A percentile compares a stretch with the other conserved stretches of the same genome.
Conservation (phyloP, 2,113 vertebrate species). For the Cisticola juncidis region DNA sequence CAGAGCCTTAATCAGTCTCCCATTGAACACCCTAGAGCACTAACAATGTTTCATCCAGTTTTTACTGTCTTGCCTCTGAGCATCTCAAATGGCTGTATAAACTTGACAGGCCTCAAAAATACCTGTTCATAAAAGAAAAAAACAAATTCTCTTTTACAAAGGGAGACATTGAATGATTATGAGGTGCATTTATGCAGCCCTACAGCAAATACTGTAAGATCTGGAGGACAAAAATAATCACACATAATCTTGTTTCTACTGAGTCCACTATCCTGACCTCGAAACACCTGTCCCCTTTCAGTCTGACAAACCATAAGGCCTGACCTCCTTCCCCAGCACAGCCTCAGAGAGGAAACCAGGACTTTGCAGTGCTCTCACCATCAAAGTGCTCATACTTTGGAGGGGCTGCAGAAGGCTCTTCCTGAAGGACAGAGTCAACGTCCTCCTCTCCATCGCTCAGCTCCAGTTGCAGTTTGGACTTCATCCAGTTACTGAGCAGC, state of each 20-base stretch:
- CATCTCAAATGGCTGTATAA: not conserved
- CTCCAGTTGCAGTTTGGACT: constrained; percentile 80
- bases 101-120: not conserved
- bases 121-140: not conserved
- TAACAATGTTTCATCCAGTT: not conserved
- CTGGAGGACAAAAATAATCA: not conserved
- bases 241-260: not conserved
- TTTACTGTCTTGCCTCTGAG: not conserved
- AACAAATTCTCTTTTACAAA: not conserved
- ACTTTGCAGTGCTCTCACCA: constrained; percentile 74
- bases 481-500: constrained; percentile 86
- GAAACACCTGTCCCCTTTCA: not conserved
- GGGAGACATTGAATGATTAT: not conserved
- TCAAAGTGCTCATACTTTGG: constrained; percentile 79
- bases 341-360: not conserved
- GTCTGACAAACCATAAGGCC: not conserved
- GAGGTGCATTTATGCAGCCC: not conserved
- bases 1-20: constrained; percentile 1
- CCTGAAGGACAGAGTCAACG: not conserved
- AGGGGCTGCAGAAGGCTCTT: not conserved
- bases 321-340: not conserved
- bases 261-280: not conserved
- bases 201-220: not conserved
- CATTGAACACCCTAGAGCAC: not conserved
- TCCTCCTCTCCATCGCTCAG: constrained; percentile 75